phyloP scores from a whole-genome alignment of 2,888 invertebrate species.

The Drosophila leonis region DNA sequence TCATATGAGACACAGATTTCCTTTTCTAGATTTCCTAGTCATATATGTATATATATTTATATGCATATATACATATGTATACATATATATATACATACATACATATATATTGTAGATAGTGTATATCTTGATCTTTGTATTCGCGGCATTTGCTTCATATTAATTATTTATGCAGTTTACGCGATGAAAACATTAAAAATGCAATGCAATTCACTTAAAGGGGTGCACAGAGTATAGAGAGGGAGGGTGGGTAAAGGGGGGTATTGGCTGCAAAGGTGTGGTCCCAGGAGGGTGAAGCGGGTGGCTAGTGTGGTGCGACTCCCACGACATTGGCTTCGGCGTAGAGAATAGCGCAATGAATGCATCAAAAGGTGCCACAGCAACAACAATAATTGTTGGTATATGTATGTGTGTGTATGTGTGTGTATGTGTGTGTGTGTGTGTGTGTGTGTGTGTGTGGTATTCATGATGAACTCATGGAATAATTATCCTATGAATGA shows the following conservation, averaged over 20 bases:
- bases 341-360: conserved; percentile 63
- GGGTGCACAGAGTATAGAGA: not conserved
- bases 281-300: not conserved
- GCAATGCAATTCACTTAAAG: conserved; percentile 54
- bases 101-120: conserved; percentile 2
- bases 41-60: not conserved
- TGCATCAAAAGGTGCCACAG: conserved; percentile 65
- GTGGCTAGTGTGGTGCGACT: conserved; percentile 40
- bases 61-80: not conserved
- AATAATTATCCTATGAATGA: conserved; percentile 83
- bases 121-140: conserved; percentile 21
- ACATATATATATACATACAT: not conserved
- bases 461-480: conserved; percentile 76
- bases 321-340: conserved; percentile 75
- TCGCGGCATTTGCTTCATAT: conserved; percentile 47
- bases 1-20: not conserved
- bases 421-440: conserved; percentile 19
- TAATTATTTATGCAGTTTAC: conserved; percentile 71
- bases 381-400: conserved; percentile 23
- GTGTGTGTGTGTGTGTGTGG: conserved; percentile 24
- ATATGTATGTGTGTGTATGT: too few species aligned
- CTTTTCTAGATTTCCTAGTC: not conserved
- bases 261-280: conserved; percentile 7
- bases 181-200: conserved; percentile 76
- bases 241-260: not conserved